Conservation (phyloP, 2,113 vertebrate genomes). For the Poicephalus meyeri region DNA sequence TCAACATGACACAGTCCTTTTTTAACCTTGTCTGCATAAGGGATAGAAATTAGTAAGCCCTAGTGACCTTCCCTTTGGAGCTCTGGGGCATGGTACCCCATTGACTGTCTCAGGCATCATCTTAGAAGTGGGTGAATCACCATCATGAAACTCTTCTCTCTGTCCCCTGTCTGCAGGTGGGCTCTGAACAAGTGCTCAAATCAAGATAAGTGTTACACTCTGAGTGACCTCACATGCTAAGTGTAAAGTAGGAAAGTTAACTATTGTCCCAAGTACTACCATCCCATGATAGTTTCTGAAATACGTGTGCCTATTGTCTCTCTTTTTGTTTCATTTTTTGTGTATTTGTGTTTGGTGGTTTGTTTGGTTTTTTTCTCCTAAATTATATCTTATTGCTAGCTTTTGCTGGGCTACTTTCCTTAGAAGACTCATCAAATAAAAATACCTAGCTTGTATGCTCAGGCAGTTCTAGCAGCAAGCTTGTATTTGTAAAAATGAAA, state of each 20-base stretch:
- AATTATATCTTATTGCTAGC: not conserved
- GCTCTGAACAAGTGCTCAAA: not conserved
- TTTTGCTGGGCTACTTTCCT: not conserved
- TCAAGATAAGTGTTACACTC: not conserved
- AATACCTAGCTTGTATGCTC: not conserved
- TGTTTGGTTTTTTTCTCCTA: not conserved
- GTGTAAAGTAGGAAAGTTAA: not conserved
- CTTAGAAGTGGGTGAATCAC: not conserved
- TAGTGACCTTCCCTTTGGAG: not conserved
- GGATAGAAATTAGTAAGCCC: not conserved
- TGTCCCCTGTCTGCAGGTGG: not conserved
- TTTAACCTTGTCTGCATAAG: not conserved
- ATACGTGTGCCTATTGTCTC: not conserved
- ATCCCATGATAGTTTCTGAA: not conserved
- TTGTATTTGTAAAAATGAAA: slow-evolving; percentile 12
- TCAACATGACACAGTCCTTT: not conserved
- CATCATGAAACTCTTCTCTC: not conserved
- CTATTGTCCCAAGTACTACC: not conserved
- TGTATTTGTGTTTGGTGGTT: not conserved
- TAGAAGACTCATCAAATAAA: not conserved
- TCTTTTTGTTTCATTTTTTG: not conserved
- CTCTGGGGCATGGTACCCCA: not conserved
- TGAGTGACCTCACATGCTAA: not conserved
- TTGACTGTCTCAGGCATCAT: not conserved
- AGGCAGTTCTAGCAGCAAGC: not conserved